Evolutionary conservation across 2,113 vertebrate genomes (phyloP), one percentile per base, ranked within the genome.

Genomic region (Festucalex cinctus): DNA sequence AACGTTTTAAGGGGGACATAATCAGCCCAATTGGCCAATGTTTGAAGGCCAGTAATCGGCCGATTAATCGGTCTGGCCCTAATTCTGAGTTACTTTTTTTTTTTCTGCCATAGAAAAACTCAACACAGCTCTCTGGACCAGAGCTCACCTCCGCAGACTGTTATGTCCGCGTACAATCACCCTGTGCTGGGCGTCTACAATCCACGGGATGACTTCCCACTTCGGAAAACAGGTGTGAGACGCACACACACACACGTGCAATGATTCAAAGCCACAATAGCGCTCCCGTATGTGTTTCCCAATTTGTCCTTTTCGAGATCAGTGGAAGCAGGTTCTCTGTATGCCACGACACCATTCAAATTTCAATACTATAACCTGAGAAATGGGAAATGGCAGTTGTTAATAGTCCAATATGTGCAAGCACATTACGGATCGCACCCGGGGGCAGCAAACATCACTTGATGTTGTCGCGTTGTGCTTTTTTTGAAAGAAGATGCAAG

Each of bases 111-210:
- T 78, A 98, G 96, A 87, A 97, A 96, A 85, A 95, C 96, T 0
- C 96, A 98, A 81, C 96, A 98, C 88, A 96, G 95, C 86, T 98
- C 96, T 51, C 87, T 98, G 82, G 96, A 98, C 89, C 95, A 98
- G 93, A 96, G 95, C 85, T 96, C 96, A 17, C 95, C 96, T 12
- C 96, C 95, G n/a, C 96, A 95, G 90, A 94, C 94, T 0, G 93
- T 93, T 0, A 71, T 94, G n/a, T 94, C 94, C 0, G 85, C 94
- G 80, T 98, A 94, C 87, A 95, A 94, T 86, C 96, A 96, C 74
- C 94, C 95, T 0, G 93, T 95, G 24, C 91, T 98, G 78, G 95
- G 95, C 5, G 93, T 96, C 92, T 97, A 97, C 2, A 96, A 98
- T 85, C 90, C 95, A 80, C 94, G 95, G 87, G 96, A 98, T 0